Base-by-base conservation (phyloP, 2,113 vertebrate species). In the Scytalopus superciliaris region DNA sequence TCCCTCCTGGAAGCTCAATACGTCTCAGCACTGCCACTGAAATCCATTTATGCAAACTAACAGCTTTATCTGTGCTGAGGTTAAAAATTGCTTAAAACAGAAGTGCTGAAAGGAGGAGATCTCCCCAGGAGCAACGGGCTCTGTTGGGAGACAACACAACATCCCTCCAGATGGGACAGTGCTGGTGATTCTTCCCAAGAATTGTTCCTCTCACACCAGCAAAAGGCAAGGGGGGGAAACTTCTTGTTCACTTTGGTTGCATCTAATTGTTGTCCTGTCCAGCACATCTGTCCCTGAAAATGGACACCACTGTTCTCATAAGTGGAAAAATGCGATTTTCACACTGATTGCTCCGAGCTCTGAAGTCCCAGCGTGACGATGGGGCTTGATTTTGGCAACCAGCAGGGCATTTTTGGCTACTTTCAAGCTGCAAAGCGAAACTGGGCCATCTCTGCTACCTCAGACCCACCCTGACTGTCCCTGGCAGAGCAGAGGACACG, bases 21-120 rank as follows among this genome's bases (percentile, higher is more conserved):
- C 84, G 74, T 81, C 94, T 93, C 84, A 37, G 82, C 57, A 11
- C 49, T 96, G 92, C 92, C 88, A 42, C 91, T 39, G 86, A 89
- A 97, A 97, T 66, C 21, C 82, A 44, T 87, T 56, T 87, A 79
- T 96, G 92, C 87, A 91, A 93, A 82, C 50, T 67, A 93, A 95
- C 82, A 82, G 7, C 75, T 96, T 94, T 77, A 74, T 80, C 96
- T 76, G 77, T 12, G 25, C 89, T 18, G 24, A 63, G 30, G 80
- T 52, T 52, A 52, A 52, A 95, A 37, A 25, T 49, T 42, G 72
- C 72, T 95, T 87, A 45, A 89, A 94, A 10, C 45, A 63, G 85
- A 97, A 93, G 52, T 79, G 59, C 91, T 92, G 64, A 18, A 84
- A 94, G 83, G 52, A 76, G 31, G 4, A 24, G 23, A 22, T 19